phyloP scores from a whole-genome alignment of 1,140 invertebrate genomes.

The Drosophila tani region DNA sequence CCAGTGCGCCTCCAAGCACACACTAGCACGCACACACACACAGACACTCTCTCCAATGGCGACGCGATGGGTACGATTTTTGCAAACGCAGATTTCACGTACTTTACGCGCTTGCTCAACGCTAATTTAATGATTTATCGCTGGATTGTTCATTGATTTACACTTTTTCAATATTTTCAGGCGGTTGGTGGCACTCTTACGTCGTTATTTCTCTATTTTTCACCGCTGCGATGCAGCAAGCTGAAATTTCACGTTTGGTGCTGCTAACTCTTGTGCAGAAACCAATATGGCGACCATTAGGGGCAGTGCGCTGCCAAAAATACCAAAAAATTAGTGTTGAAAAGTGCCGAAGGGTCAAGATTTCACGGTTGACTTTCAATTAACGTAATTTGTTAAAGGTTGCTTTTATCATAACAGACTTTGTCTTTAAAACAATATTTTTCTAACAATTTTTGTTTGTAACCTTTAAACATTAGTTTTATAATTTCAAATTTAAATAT shows the following conservation, averaged over 20 bases:
- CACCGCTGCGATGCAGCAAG: constrained; percentile 48
- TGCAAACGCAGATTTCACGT: constrained; percentile 49
- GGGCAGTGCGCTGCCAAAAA: constrained; percentile 4
- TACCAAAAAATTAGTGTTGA: constrained; percentile 14
- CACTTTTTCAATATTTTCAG: constrained; percentile 71
- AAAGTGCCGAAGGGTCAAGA: not conserved
- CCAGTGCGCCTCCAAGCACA: constrained; percentile 25
- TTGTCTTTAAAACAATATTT: not conserved
- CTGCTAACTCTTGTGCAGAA: constrained; percentile 48
- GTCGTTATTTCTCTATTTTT: constrained; percentile 65
- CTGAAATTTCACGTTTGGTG: constrained; percentile 44
- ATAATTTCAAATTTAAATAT: not conserved
- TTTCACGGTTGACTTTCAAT: no score
- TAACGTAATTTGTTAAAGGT: not conserved
- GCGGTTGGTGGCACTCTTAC: constrained; percentile 57
- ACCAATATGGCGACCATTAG: constrained; percentile 39
- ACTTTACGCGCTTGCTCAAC: constrained; percentile 44
- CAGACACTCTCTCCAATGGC: constrained; percentile 39
- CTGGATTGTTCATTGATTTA: constrained; percentile 64
- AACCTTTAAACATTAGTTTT: no score
- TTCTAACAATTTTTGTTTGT: no score
- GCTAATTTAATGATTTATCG: constrained; percentile 51
- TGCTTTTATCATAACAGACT: no score
- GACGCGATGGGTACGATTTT: constrained; percentile 55
- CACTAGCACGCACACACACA: constrained; percentile 31